A percentile compares a stretch with the other conserved stretches of the same genome.
These are phyloP conservation scores for Bilobella aurantiaca DNA, from an alignment of 1,140 invertebrate genomes.

Conservation along the genomic window DNA sequence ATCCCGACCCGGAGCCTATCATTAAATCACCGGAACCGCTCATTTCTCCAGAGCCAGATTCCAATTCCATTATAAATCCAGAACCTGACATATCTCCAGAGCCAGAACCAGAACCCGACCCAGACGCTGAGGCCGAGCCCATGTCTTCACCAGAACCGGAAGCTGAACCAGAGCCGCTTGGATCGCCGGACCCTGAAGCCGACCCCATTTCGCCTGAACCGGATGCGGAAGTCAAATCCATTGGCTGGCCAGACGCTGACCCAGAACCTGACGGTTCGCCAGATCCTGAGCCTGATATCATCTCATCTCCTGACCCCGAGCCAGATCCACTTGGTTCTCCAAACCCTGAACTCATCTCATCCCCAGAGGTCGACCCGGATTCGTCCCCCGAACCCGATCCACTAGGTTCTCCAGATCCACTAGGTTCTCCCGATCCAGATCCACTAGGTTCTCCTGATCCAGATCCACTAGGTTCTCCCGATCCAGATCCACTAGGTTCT, in stretches of 20 bases:
- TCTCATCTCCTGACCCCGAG: not conserved
- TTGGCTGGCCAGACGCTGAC: not conserved
- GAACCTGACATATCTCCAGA: not conserved
- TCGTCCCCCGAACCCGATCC: not conserved
- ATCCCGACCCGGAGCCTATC: not conserved
- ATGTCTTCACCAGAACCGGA: slow-evolving; percentile 21
- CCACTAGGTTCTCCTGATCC: not conserved
- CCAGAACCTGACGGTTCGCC: not conserved
- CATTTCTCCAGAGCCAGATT: not conserved
- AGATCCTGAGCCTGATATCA: not conserved
- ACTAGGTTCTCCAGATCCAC: not conserved
- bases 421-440: not conserved
- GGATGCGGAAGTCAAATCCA: not conserved
- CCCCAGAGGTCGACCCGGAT: too few species aligned
- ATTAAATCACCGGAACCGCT: not conserved
- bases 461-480: not conserved
- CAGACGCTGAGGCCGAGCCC: not conserved
- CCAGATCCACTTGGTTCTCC: not conserved
- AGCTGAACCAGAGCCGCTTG: not conserved
- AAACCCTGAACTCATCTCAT: not conserved
- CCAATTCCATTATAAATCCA: not conserved
- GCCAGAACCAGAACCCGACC: not conserved
- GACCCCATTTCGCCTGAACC: not conserved
- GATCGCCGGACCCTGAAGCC: slow-evolving; percentile 19
- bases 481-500: slow-evolving; percentile 2